Percentiles rank a stretch among this genome's conserved stretches.
Conservation (phyloP, 2,888 invertebrate species). For the Epinotia demarniana region DNA sequence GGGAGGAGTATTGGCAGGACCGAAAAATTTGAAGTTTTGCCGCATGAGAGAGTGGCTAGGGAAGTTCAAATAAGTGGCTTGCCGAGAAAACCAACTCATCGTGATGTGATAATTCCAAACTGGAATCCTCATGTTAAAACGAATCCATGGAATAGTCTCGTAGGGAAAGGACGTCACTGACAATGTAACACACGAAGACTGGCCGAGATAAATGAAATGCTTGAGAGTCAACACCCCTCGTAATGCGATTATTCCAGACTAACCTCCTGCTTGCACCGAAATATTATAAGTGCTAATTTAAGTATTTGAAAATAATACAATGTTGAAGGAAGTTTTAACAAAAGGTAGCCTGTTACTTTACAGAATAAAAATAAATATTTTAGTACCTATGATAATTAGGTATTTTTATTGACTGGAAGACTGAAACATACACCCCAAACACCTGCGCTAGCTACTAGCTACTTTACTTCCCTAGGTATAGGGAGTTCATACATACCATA, state of each 20-base stretch:
- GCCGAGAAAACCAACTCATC: constrained; percentile 37
- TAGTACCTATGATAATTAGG: no score
- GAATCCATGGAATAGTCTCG: constrained; percentile 41
- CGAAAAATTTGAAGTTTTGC: background rate
- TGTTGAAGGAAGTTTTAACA: background rate
- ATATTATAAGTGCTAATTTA: background rate
- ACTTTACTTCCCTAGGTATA: no score
- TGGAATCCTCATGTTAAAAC: constrained; percentile 37
- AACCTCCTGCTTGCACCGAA: no score
- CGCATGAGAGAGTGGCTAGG: constrained; percentile 25
- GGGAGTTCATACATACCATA: no score
- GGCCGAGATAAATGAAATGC: no score
- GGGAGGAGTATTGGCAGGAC: no score
- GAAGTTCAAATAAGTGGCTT: constrained; percentile 26
- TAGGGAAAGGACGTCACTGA: constrained; percentile 30
- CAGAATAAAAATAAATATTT: background rate
- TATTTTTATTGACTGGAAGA: background rate
- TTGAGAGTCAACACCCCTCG: no score
- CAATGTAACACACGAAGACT: background rate
- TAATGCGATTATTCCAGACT: no score
- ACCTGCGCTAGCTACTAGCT: no score
- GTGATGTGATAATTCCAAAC: constrained; percentile 42
- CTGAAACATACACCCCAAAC: no score
- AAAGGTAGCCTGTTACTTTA: background rate
- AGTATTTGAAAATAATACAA: background rate